A percentile compares a stretch with the other conserved stretches of the same genome.
Conservation (phyloP, 1,140 invertebrate genomes). For the Apis florea region DNA sequence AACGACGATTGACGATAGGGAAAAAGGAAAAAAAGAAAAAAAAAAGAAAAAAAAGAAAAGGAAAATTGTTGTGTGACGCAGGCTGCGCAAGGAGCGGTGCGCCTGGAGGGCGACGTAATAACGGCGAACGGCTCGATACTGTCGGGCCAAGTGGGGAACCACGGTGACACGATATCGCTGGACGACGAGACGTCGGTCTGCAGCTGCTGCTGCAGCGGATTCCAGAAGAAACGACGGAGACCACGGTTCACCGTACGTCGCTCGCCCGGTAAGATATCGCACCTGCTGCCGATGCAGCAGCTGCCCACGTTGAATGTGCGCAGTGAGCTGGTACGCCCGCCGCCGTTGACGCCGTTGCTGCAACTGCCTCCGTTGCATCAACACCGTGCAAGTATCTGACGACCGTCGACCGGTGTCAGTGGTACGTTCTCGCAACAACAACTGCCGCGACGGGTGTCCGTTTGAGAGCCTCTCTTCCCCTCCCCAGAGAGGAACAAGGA, state of each 20-base stretch:
- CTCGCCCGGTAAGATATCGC: slow-evolving; percentile 87
- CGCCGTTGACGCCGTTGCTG: slow-evolving; percentile 77
- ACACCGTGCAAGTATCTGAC: slow-evolving; percentile 83
- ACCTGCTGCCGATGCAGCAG: slow-evolving; percentile 85
- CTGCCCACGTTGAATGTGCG: slow-evolving; percentile 78
- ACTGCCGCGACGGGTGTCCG: slow-evolving; percentile 72
- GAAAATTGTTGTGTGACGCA: slow-evolving; percentile 74
- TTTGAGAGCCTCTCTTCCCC: slow-evolving; percentile 63
- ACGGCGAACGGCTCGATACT: slow-evolving; percentile 92
- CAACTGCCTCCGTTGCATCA: slow-evolving; percentile 81
- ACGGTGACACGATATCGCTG: slow-evolving; percentile 82
- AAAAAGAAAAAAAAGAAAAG: background rate
- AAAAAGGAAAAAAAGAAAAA: background rate
- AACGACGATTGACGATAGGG: slow-evolving; percentile 6
- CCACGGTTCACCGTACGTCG: slow-evolving; percentile 85
- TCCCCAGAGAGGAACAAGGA: background rate
- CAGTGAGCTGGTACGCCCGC: slow-evolving; percentile 80
- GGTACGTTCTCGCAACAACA: slow-evolving; percentile 64
- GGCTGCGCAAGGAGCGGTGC: slow-evolving; percentile 92
- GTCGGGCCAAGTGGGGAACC: slow-evolving; percentile 84
- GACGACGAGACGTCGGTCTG: slow-evolving; percentile 89
- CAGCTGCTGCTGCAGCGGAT: slow-evolving; percentile 90
- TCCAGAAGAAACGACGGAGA: slow-evolving; percentile 83
- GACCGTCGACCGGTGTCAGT: slow-evolving; percentile 60
- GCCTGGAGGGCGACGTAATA: slow-evolving; percentile 97